These are phyloP conservation scores for Chloroceryle inda DNA, from an alignment of 2,797 vertebrate genomes.

Conservation along the genomic window DNA sequence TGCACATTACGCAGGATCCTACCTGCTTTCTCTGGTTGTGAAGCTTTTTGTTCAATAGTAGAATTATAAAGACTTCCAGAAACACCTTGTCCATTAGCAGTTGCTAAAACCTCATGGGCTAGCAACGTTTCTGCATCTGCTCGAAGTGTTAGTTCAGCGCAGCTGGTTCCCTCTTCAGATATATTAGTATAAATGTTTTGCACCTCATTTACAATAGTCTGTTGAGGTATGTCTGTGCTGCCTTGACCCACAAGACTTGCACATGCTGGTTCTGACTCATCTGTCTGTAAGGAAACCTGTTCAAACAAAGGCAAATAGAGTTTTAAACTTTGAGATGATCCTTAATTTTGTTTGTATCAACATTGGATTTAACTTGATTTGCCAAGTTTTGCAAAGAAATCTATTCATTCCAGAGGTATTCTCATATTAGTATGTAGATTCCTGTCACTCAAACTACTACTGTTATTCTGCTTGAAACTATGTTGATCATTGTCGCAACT, in stretches of 20 bases:
- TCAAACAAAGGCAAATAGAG: conserved; percentile 21
- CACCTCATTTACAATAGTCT: neutral
- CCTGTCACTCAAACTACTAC: neutral
- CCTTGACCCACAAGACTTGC: conserved; percentile 56
- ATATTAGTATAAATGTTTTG: neutral
- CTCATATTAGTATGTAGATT: neutral
- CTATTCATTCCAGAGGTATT: neutral
- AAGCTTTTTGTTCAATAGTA: neutral
- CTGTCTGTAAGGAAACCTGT: conserved; percentile 32
- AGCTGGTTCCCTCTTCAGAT: conserved; percentile 1
- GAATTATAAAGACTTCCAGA: neutral
- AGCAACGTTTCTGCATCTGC: neutral
- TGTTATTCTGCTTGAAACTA: neutral
- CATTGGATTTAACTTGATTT: neutral
- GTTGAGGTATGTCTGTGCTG: conserved; percentile 44
- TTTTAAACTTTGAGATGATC: conserved; percentile 12
- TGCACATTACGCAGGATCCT: neutral
- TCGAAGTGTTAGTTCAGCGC: neutral
- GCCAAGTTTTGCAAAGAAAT: conserved; percentile 13
- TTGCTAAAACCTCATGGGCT: neutral
- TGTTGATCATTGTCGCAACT: neutral
- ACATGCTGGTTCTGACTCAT: neutral
- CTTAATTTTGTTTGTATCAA: neutral
- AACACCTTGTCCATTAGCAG: neutral
- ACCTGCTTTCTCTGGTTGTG: neutral